Base-by-base conservation (phyloP, 2,888 invertebrate genomes). In the Pachycephus smyrnensis region DNA sequence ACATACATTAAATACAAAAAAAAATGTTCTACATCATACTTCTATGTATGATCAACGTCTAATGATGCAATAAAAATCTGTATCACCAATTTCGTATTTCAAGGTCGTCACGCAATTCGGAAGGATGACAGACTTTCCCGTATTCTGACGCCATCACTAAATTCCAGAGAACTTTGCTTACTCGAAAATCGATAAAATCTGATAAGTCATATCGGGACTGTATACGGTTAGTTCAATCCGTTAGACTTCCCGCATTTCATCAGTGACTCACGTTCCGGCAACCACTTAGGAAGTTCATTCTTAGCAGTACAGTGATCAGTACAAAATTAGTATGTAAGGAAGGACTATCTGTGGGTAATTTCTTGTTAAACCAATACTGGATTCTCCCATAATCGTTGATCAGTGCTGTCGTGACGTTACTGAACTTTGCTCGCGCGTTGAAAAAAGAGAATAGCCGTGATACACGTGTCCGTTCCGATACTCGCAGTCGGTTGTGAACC, bases 401-500 rank as follows among this genome's bases (percentile, higher is more conserved):
- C 55, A 55, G 55, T 23, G 71, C 33, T 15, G 71, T 12, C 12
- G 36, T 37, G 74, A 74, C 35, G 74, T 74, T 74, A 30, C 74
- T 23, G 74, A 74, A 36, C 74, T 74, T 74, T 36, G 74, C 9
- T 15, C 74, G 11, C 23, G 23, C 23, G 15, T 55, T 23, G 74
- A 74, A 74, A 74, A 74, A 23, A 74, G 36, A 74, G 23, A 33
- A 12, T 30, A 74, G 74, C 36, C 23, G 71, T 33, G 71, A 55
- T 23, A 55, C 55, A 55, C 55, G 55, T 55, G 55, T 55, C 55
- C 55, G 55, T 9, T 55, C 23, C 23, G 23, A 71, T 71, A 31
- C 30, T 37, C 33, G 11, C 74, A 74, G 33, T 74, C 74, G 74
- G 33, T 35, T 33, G 35, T 37, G 36, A 74, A 74, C 74, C 74